A percentile compares a stretch with the other conserved stretches of the same genome.
phyloP scores from a whole-genome alignment of 2,888 invertebrate species.

The Parnassius mnemosyne region DNA sequence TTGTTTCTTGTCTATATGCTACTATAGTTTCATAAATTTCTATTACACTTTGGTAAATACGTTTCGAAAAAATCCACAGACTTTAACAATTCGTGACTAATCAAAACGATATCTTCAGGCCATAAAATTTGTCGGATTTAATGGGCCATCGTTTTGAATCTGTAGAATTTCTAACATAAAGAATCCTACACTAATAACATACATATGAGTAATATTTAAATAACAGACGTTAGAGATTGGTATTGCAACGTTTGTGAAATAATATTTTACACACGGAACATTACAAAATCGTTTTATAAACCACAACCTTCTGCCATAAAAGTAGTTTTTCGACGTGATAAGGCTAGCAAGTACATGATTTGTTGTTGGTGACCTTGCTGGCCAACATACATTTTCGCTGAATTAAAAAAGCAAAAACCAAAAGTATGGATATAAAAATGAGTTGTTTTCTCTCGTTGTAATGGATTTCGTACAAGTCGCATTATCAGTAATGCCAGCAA shows the following conservation, averaged over 20 bases:
- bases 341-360: conserved; percentile 22
- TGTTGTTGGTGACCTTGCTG: conserved; percentile 17
- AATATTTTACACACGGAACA: conserved; percentile 11
- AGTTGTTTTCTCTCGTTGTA: too few species aligned
- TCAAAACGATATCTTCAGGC: conserved; percentile 7
- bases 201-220: not conserved
- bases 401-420: conserved; percentile 13
- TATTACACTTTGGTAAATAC: conserved; percentile 3
- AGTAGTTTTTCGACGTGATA: conserved; percentile 25
- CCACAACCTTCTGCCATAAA: conserved; percentile 24
- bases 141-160: conserved; percentile 14
- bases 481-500: too few species aligned
- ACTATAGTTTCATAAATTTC: conserved; percentile 17
- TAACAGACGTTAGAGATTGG: not conserved
- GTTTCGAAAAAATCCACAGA: conserved; percentile 2
- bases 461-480: too few species aligned
- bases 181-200: not conserved
- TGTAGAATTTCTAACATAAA: conserved; percentile 18
- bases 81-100: conserved; percentile 22
- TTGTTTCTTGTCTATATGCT: not conserved
- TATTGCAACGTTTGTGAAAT: not conserved
- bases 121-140: conserved; percentile 15
- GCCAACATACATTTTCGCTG: conserved; percentile 3
- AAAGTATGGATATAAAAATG: not conserved
- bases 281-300: conserved; percentile 15